Base-by-base conservation (phyloP, 2,113 vertebrate genomes). In the Hemiscyllium ocellatum region DNA sequence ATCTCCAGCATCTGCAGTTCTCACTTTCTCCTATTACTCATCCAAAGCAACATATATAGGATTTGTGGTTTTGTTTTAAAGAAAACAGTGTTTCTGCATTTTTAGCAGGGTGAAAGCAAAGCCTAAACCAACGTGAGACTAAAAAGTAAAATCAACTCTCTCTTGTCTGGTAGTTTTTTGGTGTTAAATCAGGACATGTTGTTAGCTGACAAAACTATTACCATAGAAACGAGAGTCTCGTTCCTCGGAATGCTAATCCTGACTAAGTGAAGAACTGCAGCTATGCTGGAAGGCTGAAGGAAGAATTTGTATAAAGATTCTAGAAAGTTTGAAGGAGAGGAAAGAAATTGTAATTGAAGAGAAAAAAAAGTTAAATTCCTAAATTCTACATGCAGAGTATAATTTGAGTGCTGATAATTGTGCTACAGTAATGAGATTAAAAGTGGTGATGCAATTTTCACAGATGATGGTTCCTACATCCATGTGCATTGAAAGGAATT, bases 121-220 rank as follows among this genome's bases (percentile, higher is more conserved):
- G 29, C 93, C 13, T 95, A n/a, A 29, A 15, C 24, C 8, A 47
- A 76, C 6, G 24, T 96, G 83, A 85, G 95, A 89, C 7, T 42
- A 83, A 20, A 94, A 96, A 96, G 95, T 95, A 95, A 42, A 26
- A 95, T 96, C 85, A 19, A 95, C 61, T 95, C 80, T 96, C 96
- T 96, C 83, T 96, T 78, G 76, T 68, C 95, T 96, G 96, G 96
- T 96, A 96, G 96, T 97, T 96, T 96, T 96, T 96, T 94, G 96
- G 91, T 85, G 96, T 96, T 96, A 94, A 96, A 96, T 94, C 87
- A 95, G 69, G 1, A 78, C 83, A 26, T 29, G 10, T 4, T 90
- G 91, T 96, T 96, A 96, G 96, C 96, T 96, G 96, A 96, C 97
- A 96, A 96, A 97, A 96, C 96, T 96, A 96, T 97, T 96, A 93